Evolutionary conservation across 35 echinoderm and acorn worm genomes (phyloP).

Genomic region (Diadema setosum): DNA sequence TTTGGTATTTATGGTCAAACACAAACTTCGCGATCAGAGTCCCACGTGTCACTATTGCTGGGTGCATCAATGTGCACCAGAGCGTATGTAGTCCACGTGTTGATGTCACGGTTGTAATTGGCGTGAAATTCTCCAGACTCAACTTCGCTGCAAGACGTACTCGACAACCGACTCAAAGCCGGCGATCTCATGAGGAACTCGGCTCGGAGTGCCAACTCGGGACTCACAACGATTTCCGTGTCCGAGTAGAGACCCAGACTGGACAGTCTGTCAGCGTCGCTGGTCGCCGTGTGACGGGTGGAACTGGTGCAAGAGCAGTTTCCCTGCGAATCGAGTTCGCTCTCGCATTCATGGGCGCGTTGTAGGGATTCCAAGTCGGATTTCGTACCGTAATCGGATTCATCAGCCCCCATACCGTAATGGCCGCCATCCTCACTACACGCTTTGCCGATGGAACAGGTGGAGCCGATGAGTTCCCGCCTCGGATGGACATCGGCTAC

Average conservation of each 20-base stretch:
- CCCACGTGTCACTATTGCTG: conserved; percentile 22
- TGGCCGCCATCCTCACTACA: neutral
- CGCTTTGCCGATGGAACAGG: neutral
- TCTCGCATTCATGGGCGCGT: neutral
- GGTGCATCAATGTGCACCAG: conserved; percentile 58
- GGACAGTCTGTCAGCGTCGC: conserved; percentile 4
- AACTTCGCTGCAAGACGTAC: conserved; percentile 31
- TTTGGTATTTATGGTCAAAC: too few relatives aligned
- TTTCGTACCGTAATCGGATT: conserved; percentile 2
- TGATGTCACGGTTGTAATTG: conserved; percentile 50
- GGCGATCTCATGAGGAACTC: conserved; percentile 3
- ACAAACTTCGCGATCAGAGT: neutral
- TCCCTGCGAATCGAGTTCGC: neutral
- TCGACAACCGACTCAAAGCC: neutral
- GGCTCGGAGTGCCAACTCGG: neutral
- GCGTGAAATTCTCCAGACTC: conserved; percentile 45
- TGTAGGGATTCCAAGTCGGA: neutral
- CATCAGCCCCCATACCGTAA: neutral
- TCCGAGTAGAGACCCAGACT: neutral
- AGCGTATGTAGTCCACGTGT: conserved; percentile 62
- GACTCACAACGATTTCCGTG: conserved; percentile 10
- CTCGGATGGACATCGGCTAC: neutral
- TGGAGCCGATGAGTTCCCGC: too few relatives aligned
- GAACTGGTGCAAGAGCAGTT: conserved; percentile 29
- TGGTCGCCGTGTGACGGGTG: neutral